Evolutionary conservation across 2,888 invertebrate genomes (phyloP).

Genomic region (Scaptomyza cyrtandrae): DNA sequence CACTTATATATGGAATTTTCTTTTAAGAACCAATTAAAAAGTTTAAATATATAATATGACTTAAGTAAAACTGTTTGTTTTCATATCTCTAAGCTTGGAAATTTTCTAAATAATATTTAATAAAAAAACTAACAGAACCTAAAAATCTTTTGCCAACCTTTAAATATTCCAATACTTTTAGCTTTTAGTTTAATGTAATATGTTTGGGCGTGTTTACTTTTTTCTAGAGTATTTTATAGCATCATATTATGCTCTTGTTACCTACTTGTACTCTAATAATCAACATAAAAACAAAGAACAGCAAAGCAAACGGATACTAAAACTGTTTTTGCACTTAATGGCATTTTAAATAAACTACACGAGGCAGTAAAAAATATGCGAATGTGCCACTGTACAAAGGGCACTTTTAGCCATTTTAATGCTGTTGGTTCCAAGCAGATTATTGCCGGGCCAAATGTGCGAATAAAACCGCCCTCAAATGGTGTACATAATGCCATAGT

Average conservation of each 20-base stretch:
- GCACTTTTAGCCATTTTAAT: constrained; percentile 72
- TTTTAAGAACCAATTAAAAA: not conserved
- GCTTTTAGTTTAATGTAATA: not conserved
- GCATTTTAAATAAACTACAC: constrained; percentile 76
- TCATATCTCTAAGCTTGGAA: too few relatives aligned
- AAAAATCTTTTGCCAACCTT: too few relatives aligned
- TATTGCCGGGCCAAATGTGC: constrained; percentile 67
- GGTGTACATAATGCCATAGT: constrained; percentile 41
- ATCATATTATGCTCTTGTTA: not conserved
- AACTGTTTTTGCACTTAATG: constrained; percentile 75
- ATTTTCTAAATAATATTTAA: too few relatives aligned
- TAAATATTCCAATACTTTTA: too few relatives aligned
- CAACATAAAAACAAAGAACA: constrained; percentile 54
- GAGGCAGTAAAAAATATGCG: constrained; percentile 59
- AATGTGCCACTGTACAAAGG: constrained; percentile 47
- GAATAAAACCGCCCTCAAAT: constrained; percentile 65
- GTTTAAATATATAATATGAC: too few relatives aligned
- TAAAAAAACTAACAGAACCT: too few relatives aligned
- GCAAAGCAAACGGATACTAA: constrained; percentile 47
- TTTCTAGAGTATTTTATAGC: constrained; percentile 40
- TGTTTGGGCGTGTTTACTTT: not conserved
- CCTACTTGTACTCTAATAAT: constrained; percentile 54
- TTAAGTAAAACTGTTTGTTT: too few relatives aligned
- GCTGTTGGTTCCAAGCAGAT: constrained; percentile 60
- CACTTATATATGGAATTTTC: not conserved